phyloP scores from a whole-genome alignment of 2,888 invertebrate species.

The Aphidius colemani region DNA sequence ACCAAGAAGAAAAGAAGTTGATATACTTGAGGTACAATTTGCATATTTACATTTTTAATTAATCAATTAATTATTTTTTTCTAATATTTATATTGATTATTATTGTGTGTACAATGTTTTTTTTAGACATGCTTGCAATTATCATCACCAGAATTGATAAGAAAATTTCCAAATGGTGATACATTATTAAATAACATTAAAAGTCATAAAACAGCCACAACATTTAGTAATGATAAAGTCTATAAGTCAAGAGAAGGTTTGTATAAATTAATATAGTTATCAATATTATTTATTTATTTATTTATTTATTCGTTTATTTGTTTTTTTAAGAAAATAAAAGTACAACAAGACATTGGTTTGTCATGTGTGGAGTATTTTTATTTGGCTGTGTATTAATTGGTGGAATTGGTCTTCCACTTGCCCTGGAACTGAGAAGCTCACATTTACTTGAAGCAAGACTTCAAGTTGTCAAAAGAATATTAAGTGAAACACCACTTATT shows the following conservation, averaged over 20 bases:
- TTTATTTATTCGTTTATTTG: too few species aligned
- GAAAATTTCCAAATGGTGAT: slow-evolving; percentile 56
- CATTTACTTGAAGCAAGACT: slow-evolving; percentile 65
- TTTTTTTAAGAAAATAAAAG: slow-evolving; percentile 30
- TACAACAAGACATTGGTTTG: slow-evolving; percentile 49
- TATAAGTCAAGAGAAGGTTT: slow-evolving; percentile 34
- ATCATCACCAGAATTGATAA: slow-evolving; percentile 57
- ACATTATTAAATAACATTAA: slow-evolving; percentile 46
- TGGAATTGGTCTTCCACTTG: slow-evolving; percentile 62
- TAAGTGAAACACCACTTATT: slow-evolving; percentile 64
- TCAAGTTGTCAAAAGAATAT: slow-evolving; percentile 63
- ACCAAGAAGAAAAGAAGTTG: slow-evolving; percentile 53
- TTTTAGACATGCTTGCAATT: slow-evolving; percentile 56
- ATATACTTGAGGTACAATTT: slow-evolving; percentile 51
- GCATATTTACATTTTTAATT: neutral
- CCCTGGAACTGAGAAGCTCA: slow-evolving; percentile 64
- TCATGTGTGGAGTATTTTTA: slow-evolving; percentile 53
- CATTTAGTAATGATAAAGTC: slow-evolving; percentile 44
- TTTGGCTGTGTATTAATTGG: slow-evolving; percentile 56
- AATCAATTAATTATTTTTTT: neutral
- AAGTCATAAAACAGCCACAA: slow-evolving; percentile 43
- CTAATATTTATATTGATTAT: neutral
- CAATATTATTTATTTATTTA: neutral
- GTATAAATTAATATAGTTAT: neutral
- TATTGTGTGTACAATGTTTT: slow-evolving; percentile 16